Evolutionary conservation across 2,113 vertebrate species (phyloP).

Genomic region (Trematomus loennbergii): DNA sequence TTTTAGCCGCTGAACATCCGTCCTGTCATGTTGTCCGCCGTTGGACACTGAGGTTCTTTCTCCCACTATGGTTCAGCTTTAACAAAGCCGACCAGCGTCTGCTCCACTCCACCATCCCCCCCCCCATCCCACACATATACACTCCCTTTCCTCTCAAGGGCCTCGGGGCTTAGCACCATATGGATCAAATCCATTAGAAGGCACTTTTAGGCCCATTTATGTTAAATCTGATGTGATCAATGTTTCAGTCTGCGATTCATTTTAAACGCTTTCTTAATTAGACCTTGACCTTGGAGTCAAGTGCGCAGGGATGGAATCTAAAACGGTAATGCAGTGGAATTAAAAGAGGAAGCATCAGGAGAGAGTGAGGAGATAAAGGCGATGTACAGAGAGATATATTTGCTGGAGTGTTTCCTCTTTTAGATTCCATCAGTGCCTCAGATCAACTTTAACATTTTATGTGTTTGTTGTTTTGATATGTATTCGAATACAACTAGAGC

Average conservation of each 20-base stretch:
- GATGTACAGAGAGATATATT: no score
- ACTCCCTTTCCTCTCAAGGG: constrained; percentile 19
- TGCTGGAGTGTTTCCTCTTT: background rate
- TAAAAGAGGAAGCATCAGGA: constrained; percentile 16
- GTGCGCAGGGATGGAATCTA: constrained; percentile 38
- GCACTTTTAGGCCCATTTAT: constrained; percentile 66
- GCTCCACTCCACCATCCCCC: background rate
- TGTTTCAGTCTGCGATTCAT: constrained; percentile 57
- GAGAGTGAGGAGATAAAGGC: background rate
- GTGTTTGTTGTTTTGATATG: background rate
- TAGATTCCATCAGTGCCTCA: background rate
- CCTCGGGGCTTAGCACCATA: constrained; percentile 59
- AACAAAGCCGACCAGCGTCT: constrained; percentile 19
- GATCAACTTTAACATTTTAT: background rate
- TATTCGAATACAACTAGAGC: background rate
- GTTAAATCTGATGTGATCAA: constrained; percentile 69
- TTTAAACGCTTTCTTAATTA: constrained; percentile 67
- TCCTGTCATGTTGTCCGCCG: background rate
- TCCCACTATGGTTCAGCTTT: constrained; percentile 16
- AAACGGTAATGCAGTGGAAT: constrained; percentile 34
- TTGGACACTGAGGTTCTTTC: background rate
- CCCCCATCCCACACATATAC: constrained; percentile 14
- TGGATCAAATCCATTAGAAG: constrained; percentile 74
- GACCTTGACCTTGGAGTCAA: constrained; percentile 68
- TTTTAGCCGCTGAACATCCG: background rate